Conservation (phyloP, 2,888 invertebrate species). For the Dolichopus griseipennis region DNA sequence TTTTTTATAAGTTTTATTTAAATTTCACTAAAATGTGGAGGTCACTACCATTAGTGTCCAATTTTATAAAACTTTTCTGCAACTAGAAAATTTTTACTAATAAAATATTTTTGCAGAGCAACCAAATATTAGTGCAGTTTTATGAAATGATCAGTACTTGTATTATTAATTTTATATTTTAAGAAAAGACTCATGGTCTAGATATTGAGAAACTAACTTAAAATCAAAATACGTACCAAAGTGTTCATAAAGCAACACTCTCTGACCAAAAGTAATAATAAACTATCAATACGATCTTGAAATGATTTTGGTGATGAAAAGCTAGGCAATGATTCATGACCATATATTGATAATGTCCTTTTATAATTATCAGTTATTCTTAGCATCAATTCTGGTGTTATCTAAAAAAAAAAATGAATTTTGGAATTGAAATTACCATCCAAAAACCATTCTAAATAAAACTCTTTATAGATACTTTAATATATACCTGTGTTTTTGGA, state of each 20-base stretch:
- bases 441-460: too few species aligned
- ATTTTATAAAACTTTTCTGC: too few species aligned
- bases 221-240: conserved; percentile 45
- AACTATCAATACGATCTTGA: conserved; percentile 59
- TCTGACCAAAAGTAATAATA: conserved; percentile 56
- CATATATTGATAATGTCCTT: conserved; percentile 55
- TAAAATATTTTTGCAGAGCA: too few species aligned
- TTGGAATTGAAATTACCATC: background rate
- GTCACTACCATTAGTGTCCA: too few species aligned
- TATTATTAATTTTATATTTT: too few species aligned
- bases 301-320: conserved; percentile 59
- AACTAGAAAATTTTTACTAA: too few species aligned
- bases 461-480: too few species aligned
- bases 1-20: too few species aligned
- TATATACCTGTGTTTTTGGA: conserved; percentile 49
- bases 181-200: too few species aligned
- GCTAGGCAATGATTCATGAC: conserved; percentile 58
- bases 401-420: conserved; percentile 29
- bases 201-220: conserved; percentile 51
- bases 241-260: conserved; percentile 60
- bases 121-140: too few species aligned
- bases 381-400: conserved; percentile 47
- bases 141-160: too few species aligned
- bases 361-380: conserved; percentile 54
- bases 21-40: too few species aligned